Conservation (phyloP, 2,797 vertebrate species). For the Semotilus atromaculatus region DNA sequence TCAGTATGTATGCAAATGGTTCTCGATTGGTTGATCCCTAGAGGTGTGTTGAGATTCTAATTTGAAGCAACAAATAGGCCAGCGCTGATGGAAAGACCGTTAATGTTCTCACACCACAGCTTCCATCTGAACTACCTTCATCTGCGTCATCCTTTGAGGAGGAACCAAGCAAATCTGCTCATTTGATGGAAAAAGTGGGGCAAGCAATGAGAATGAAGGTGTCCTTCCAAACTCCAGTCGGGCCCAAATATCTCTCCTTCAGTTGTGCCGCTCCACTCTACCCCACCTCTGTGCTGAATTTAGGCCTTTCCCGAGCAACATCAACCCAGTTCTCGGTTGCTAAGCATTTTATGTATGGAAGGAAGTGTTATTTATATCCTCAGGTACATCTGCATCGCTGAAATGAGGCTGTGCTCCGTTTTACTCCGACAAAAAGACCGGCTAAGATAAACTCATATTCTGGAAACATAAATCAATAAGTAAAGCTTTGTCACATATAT, state of each 20-base stretch:
- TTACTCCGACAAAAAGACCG: constrained; percentile 50
- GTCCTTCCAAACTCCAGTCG: constrained; percentile 48
- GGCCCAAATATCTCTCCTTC: constrained; percentile 57
- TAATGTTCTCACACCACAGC: neutral
- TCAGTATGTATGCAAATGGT: constrained; percentile 31
- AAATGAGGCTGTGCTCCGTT: constrained; percentile 70
- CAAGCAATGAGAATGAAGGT: constrained; percentile 45
- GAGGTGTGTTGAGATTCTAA: constrained; percentile 7
- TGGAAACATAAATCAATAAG: neutral
- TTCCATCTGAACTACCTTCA: constrained; percentile 22
- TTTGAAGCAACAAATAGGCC: constrained; percentile 37
- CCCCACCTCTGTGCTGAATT: constrained; percentile 58
- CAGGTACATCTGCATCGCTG: constrained; percentile 75
- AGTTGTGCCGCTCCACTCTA: constrained; percentile 32
- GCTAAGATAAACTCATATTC: neutral
- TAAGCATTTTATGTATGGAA: constrained; percentile 70
- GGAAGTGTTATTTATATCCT: constrained; percentile 79
- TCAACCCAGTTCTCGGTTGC: constrained; percentile 77
- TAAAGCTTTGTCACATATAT: neutral
- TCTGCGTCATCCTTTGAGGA: constrained; percentile 34
- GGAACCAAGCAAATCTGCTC: constrained; percentile 32
- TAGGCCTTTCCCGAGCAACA: constrained; percentile 61
- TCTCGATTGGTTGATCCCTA: neutral
- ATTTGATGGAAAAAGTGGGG: constrained; percentile 52
- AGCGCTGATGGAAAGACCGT: neutral